Base-by-base conservation (phyloP, 2,888 invertebrate species). In the Acronicta aceris region DNA sequence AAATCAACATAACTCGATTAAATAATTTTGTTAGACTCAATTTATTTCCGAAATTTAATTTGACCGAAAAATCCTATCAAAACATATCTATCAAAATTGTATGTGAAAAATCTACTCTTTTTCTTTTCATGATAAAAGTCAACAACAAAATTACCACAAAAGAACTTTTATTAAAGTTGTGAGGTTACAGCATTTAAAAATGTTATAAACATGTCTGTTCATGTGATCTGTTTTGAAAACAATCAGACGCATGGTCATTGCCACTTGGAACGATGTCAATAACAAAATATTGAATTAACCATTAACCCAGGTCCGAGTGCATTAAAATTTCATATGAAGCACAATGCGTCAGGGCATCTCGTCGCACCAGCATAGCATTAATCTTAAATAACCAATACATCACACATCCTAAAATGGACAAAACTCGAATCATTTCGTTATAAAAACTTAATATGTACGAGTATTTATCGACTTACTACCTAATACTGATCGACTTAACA, bases 201-300 rank as follows among this genome's bases (percentile, higher is more conserved):
- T 51, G 36, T 13, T 47, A 59, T 13, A 15, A 51, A 55, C 38
- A 53, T 46, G 45, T 51, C n/a, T 43, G 17, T 51, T n/a, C 45
- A 43, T 56, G 55, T 62, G 48, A 71, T 60, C 41, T 66, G 65
- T 71, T 74, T 71, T 65, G 42, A 65, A 71, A 73, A 73, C 49
- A 71, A 68, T 74, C 71, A 63, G 57, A 55, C 64, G 59, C 82
- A 84, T 78, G 84, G 85, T 87, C 86, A 85, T 68, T 86, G 83
- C 79, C 81, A 79, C 75, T 63, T 74, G 57, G 67, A 78, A 73
- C 72, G 72, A 80, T 79, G 76, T 81, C 80, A 84, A 84, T 88
- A 86, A 88, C 86, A 90, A 87, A 88, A 88, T 84, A 85, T 83
- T 89, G 90, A 89, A 89, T 89, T 86, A 90, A 83, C 81, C 89